Base-by-base conservation (phyloP, 2,888 invertebrate genomes). In the Horisme vitalbata region DNA sequence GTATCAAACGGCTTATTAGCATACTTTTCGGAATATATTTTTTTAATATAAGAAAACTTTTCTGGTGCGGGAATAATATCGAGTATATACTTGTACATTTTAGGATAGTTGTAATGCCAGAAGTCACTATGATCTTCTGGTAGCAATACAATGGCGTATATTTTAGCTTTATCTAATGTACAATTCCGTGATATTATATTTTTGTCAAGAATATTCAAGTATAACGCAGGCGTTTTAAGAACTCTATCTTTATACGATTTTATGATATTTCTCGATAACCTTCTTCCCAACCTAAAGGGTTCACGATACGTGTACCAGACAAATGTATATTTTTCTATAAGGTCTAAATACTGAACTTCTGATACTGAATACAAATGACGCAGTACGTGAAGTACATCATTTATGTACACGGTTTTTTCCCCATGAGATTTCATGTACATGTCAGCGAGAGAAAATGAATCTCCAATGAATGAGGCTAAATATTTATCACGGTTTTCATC, bases 381-480 rank as follows among this genome's bases (percentile, higher is more conserved):
- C 13, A 57, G 43, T 20, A 33, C 20, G 24, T 44, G 18, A 10
- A 53, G n/a, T n/a, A 36, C 20, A 27, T 24, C 3, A n/a, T n/a
- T n/a, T n/a, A n/a, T n/a, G n/a, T n/a, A 28, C 15, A 28, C 30
- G 44, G 8, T 23, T 13, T 1, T 24, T 10, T 5, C 9, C 13
- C 14, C 10, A 21, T 5, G 30, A 18, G 3, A 43, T 5, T 52
- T 38, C n/a, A 55, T 36, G 23, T 49, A 41, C 9, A 24, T 35
- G 33, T 50, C 18, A 12, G 55, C 51, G 26, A 59, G 45, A 3
- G 55, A 32, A 33, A 75, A 68, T 33, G 63, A 52, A 11, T 72
- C 55, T 4, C 74, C 72, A 45, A 79, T 55, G 15, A 75, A 66
- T 27, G 56, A 20, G 8, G 52, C 54, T 8, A 61, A 49, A 45